Evolutionary conservation across 2,797 vertebrate species (phyloP), one percentile per base, ranked within the genome.

Genomic region (Sebastes melanostomus): DNA sequence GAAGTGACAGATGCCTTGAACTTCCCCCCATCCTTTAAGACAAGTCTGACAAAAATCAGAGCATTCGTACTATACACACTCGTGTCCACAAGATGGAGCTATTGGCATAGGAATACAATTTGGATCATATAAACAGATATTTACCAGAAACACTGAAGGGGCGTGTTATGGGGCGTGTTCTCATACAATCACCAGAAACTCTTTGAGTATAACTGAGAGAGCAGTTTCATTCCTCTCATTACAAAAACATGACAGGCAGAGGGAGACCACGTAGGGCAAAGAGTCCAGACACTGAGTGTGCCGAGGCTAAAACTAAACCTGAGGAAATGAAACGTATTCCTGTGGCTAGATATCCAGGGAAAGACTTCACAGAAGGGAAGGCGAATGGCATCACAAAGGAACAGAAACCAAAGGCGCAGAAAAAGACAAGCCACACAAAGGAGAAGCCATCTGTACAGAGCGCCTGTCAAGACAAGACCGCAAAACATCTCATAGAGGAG

Each of bases 11-110:
- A 25, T 42, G 6, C 8, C 4, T 78, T 52, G 0, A 70, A n/a
- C 2, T 25, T 54, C 50, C 50, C 16, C 14, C 18, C 18, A 20
- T 50, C 42, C 16, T 50, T 46, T 46, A 46, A 30, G 22, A 70
- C 25, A 20, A 20, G 6, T 10, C 11, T 25, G 6, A 61, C 2
- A 32, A 52, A 67, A 60, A 67, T 16, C 36, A 14, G 20, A 46
- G 8, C 29, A n/a, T 38, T 38, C 1, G 12, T 54, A 34, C 67
- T 78, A 46, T 36, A 55, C 59, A 65, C 25, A 7, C 22, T 14
- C 62, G n/a, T 63, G 46, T 68, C 90, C 91, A 91, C 87, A 83
- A 86, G 90, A 71, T 91, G 93, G 66, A 66, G 87, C 80, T 78
- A 24, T 42, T 80, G 66, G n/a, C 24, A 13, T 4, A 75, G 34